Evolutionary conservation across 2,797 vertebrate genomes (phyloP), one percentile per base, ranked within the genome.

Genomic region (Danio tinwini): DNA sequence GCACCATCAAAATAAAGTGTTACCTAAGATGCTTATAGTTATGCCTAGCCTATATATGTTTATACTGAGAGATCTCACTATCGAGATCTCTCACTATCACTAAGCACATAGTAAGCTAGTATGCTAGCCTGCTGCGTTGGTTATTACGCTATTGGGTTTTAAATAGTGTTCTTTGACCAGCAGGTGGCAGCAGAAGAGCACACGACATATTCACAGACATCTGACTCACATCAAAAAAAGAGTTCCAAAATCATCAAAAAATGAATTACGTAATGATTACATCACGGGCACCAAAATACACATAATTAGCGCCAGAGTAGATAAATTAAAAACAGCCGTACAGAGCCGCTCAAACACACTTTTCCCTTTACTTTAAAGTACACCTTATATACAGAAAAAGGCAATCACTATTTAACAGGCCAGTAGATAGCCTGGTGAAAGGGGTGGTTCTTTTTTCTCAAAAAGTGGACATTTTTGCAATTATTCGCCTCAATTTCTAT

Each of bases 241-340:
- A 75, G 16, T 52, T 64, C 49, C 50, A 65, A 76, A 65, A 45
- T 61, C 44, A 56, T 76, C 29, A 29, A 19, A 69, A 71, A 47
- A 65, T 14, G 19, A 65, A 58, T 58, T 56, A 64, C 19, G 42
- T 80, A 56, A 80, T 56, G 5, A 85, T 81, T 56, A 45, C 84
- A 78, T 85, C 81, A 65, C 37, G 76, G 37, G 64, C 50, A 64
- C n/a, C 21, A 37, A 52, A 61, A 74, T 52, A 19, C 53, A 72
- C 40, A 72, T 58, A 58, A 45, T 58, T 45, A 72, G 52, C 53
- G 2, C 40, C 70, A 58, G 70, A 19, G 13, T 17, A 44, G 14
- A 61, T 17, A 9, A 50, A 74, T 74, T 16, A 39, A 50, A 50
- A 74, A 50, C 56, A 74, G 21, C 56, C 37, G 56, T n/a, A 39